These are phyloP conservation scores for Psylliodes chrysocephalus DNA, from an alignment of 2,888 invertebrate genomes.

Conservation along the genomic window DNA sequence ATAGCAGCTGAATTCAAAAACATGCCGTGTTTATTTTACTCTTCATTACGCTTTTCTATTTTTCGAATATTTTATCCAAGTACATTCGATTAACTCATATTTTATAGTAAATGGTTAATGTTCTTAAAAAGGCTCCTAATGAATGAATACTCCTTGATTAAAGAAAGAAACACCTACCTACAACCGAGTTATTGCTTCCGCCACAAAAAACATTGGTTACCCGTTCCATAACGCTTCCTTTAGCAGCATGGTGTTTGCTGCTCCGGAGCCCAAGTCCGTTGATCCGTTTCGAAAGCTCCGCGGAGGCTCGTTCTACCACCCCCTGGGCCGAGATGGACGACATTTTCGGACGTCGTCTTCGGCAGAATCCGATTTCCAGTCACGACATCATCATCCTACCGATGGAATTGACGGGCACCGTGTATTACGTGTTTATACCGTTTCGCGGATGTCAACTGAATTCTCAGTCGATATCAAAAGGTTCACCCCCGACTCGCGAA, in stretches of 20 bases:
- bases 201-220: slow-evolving; percentile 89
- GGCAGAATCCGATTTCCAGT: slow-evolving; percentile 15
- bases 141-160: too few relatives aligned
- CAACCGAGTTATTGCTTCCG: slow-evolving; percentile 65
- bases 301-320: slow-evolving; percentile 91
- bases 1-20: too few relatives aligned
- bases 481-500: slow-evolving; percentile 34
- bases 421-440: slow-evolving; percentile 12
- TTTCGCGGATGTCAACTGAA: slow-evolving; percentile 32
- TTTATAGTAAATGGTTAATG: too few relatives aligned
- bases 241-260: slow-evolving; percentile 62
- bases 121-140: too few relatives aligned
- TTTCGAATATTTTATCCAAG: too few relatives aligned
- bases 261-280: slow-evolving; percentile 73
- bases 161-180: slow-evolving; percentile 24
- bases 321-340: slow-evolving; percentile 89
- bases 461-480: slow-evolving; percentile 35
- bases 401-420: not conserved
- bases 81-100: too few relatives aligned
- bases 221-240: slow-evolving; percentile 83
- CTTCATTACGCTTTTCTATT: too few relatives aligned
- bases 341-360: slow-evolving; percentile 64
- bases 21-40: too few relatives aligned
- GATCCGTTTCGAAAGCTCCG: slow-evolving; percentile 89
- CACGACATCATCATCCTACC: slow-evolving; percentile 22